Evolutionary conservation across 2,888 invertebrate genomes (phyloP).

Genomic region (Dorcus parallelipipedus): DNA sequence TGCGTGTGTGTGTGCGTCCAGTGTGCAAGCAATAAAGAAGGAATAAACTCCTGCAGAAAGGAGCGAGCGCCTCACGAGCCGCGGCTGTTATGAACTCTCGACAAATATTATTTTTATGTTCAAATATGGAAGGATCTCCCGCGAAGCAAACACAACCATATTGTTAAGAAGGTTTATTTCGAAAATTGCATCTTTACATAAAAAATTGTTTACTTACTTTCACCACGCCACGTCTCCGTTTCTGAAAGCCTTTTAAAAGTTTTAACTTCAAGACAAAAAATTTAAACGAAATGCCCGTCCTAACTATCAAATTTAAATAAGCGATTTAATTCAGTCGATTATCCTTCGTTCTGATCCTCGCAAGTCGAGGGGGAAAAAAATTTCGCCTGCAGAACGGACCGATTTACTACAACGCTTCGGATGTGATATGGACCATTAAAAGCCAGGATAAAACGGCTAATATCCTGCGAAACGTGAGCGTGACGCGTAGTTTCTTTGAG

Average conservation of each 20-base stretch:
- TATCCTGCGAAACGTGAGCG: constrained; percentile 8
- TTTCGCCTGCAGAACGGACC: too few relatives aligned
- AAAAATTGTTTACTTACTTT: background rate
- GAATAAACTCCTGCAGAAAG: constrained; percentile 3
- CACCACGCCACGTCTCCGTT: too few relatives aligned
- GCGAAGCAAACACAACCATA: background rate
- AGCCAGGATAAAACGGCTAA: constrained; percentile 4
- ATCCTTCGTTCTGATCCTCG: too few relatives aligned
- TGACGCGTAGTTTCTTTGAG: constrained; percentile 2
- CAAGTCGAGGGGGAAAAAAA: too few relatives aligned
- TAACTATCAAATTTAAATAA: too few relatives aligned
- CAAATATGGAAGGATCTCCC: constrained; percentile 5
- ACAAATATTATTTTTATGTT: constrained; percentile 14
- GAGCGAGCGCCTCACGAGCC: too few relatives aligned
- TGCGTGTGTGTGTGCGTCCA: constrained; percentile 1
- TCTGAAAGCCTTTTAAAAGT: too few relatives aligned
- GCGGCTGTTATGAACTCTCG: constrained; percentile 10
- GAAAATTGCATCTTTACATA: background rate
- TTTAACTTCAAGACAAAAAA: too few relatives aligned
- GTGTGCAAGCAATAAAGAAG: constrained; percentile 6
- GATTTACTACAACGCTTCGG: background rate
- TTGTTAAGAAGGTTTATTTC: background rate
- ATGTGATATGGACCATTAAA: constrained; percentile 8
- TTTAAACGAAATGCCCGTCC: too few relatives aligned
- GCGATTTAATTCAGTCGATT: too few relatives aligned